phyloP scores from a whole-genome alignment of 2,888 invertebrate genomes.

The Blomia tropicalis region DNA sequence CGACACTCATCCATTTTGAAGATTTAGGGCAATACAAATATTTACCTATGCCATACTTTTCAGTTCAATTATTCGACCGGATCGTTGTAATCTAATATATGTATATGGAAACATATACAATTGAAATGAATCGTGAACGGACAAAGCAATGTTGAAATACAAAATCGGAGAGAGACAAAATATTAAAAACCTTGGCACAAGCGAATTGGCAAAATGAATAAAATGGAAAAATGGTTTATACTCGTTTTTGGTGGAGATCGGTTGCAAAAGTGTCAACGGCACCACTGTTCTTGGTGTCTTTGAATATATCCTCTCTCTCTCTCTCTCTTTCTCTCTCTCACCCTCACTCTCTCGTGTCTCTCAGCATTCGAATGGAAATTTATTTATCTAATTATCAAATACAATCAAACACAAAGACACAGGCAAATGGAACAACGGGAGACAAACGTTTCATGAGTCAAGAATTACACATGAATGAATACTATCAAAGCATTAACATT shows the following conservation, averaged over 20 bases:
- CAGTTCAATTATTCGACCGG: slow-evolving; percentile 6
- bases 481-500: no score
- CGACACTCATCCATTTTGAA: neutral
- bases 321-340: no score
- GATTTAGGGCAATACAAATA: neutral
- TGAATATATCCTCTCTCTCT: neutral
- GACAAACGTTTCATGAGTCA: no score
- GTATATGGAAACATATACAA: neutral
- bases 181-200: no score
- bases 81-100: slow-evolving; percentile 6
- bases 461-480: no score
- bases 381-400: slow-evolving; percentile 11
- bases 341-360: neutral
- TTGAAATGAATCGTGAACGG: no score
- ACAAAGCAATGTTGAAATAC: neutral
- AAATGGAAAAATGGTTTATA: no score
- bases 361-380: slow-evolving; percentile 15
- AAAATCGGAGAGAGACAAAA: no score
- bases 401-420: neutral
- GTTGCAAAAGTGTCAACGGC: no score
- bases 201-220: no score
- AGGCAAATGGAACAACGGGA: neutral
- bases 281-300: no score
- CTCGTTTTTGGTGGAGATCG: no score
- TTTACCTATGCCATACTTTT: neutral